Base-by-base conservation (phyloP, 2,888 invertebrate genomes). In the Timandra comae region DNA sequence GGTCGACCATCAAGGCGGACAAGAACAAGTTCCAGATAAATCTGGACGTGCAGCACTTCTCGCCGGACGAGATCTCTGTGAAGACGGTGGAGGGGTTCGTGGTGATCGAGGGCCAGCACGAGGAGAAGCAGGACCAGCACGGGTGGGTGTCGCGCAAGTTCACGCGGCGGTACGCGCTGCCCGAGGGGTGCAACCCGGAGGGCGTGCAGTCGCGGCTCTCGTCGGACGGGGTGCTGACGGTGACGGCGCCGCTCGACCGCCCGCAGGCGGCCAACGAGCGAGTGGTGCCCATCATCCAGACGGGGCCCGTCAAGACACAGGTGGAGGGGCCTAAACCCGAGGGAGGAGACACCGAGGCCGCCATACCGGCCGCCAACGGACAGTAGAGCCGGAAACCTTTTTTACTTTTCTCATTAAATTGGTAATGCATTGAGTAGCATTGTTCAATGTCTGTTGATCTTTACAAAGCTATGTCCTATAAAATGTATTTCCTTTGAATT, bases 21-120 rank as follows among this genome's bases (percentile, higher is more conserved):
- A 87, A 87, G 28, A 86, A 89, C 41, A 88, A 89, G 40, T 91
- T 89, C 54, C 88, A 90, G 55, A 88, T 91, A 2, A 88, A 88
- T 50, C 71, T 93, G 53, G 93, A 93, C 55, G 91, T 93, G 3
- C 89, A 90, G 42, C 91, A 93, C 43, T 93, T 93, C 55, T 74
- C 87, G 1, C 93, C 93, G 0, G 88, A 89, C 19, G 93, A 94
- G 55, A 88, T 94, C 22, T 80, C 86, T 0, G 93, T 94, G 0
- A 93, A 91, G 63, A 90, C 90, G 0, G 79, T 88, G 1, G 91
- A 91, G 22, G 87, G 88, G 37, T 80, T 71, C 16, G 80, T 93
- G 7, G 79, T 91, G 3, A 78, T 91, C 7, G 91, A 92, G 58
- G 92, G 89, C 1, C 90, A 88, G 55, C 93, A 93, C 54, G 90